Evolutionary conservation across 1,140 invertebrate genomes (phyloP).

Genomic region (Planococcus citri): DNA sequence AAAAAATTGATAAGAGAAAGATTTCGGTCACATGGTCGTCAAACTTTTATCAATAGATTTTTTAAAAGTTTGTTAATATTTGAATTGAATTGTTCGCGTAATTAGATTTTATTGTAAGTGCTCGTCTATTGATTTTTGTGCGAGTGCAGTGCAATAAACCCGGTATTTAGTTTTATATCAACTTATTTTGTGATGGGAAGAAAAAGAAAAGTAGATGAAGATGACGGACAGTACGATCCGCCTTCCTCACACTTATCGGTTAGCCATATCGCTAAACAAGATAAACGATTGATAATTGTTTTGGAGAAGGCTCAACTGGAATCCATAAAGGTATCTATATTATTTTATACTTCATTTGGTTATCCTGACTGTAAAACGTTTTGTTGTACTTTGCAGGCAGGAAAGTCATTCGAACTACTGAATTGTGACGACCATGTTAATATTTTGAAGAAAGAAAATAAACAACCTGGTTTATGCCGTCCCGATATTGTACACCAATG

Average conservation of each 20-base stretch:
- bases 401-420: constrained; percentile 75
- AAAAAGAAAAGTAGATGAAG: not conserved
- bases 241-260: not conserved
- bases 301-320: constrained; percentile 89
- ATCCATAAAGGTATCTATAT: constrained; percentile 72
- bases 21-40: no score
- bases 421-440: constrained; percentile 86
- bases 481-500: constrained; percentile 95
- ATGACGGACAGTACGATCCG: not conserved
- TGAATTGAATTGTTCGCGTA: no score
- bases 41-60: no score
- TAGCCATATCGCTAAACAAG: constrained; percentile 34
- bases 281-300: constrained; percentile 85
- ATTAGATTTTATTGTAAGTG: no score
- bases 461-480: constrained; percentile 68
- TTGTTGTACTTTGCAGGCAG: constrained; percentile 44
- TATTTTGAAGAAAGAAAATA: constrained; percentile 71
- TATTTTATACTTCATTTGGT: constrained; percentile 20
- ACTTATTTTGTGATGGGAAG: constrained; percentile 10
- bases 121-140: no score
- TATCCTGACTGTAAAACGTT: not conserved
- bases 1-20: no score
- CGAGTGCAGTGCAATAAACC: no score
- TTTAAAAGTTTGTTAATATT: no score
- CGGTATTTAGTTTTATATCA: no score